phyloP scores from a whole-genome alignment of 2,113 vertebrate species.

The Pollimyrus isidori region DNA sequence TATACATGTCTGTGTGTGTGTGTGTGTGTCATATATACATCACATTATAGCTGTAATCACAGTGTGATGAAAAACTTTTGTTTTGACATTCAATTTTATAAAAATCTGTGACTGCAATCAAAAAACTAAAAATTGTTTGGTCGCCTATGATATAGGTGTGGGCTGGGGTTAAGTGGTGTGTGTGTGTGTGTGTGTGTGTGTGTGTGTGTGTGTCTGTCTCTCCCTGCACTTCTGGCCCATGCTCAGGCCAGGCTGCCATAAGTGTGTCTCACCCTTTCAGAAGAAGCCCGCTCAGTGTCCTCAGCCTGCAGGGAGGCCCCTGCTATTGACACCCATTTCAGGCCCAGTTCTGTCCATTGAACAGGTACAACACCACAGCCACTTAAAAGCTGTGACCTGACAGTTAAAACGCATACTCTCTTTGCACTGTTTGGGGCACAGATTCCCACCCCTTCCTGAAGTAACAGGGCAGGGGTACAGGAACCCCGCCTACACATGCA shows the following conservation, averaged over 20 bases:
- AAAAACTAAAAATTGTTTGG: too few species aligned
- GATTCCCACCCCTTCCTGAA: neutral
- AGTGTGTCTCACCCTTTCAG: constrained; percentile 77
- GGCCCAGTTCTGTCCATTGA: constrained; percentile 83
- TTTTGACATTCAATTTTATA: too few species aligned
- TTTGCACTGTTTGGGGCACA: neutral
- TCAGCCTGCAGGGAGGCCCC: constrained; percentile 82
- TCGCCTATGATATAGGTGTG: too few species aligned
- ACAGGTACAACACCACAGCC: constrained; percentile 76
- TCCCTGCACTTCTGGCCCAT: constrained; percentile 22
- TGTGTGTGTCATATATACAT: constrained; percentile 23
- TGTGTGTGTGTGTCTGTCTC: constrained; percentile 23
- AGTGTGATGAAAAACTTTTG: too few species aligned
- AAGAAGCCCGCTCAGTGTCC: constrained; percentile 68
- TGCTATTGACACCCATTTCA: constrained; percentile 98
- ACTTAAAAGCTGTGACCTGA: constrained; percentile 38
- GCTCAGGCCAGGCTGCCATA: constrained; percentile 40
- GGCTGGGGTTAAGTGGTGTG: too few species aligned
- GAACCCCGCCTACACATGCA: too few species aligned
- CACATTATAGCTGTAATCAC: too few species aligned
- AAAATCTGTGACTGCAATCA: too few species aligned
- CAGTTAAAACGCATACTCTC: constrained; percentile 21
- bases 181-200: neutral
- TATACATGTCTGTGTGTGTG: neutral
- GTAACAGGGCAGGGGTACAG: neutral